These are phyloP conservation scores for Ommatoiulus sabulosus DNA, from an alignment of 2,888 invertebrate genomes.

Conservation along the genomic window DNA sequence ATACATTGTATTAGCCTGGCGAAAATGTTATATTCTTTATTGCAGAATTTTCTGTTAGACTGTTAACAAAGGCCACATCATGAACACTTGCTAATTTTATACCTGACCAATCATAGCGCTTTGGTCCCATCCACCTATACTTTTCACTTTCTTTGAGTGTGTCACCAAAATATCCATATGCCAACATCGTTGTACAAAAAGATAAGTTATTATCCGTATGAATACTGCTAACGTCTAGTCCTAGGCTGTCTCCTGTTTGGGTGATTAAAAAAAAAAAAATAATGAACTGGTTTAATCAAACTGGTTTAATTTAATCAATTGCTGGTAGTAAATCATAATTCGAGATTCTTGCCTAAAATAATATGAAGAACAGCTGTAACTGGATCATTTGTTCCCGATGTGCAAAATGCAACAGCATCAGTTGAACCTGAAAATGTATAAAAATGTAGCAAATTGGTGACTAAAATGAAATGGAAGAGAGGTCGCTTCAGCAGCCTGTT, in stretches of 20 bases:
- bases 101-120: conserved; percentile 84
- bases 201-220: conserved; percentile 74
- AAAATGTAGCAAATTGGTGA: neutral
- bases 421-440: conserved; percentile 70
- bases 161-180: conserved; percentile 89
- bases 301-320: neutral
- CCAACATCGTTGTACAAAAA: conserved; percentile 81
- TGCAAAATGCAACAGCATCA: conserved; percentile 82
- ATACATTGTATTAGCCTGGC: too few relatives aligned
- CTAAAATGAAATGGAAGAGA: too few relatives aligned
- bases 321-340: neutral
- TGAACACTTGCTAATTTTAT: conserved; percentile 55
- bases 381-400: conserved; percentile 83
- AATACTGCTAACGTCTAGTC: conserved; percentile 82
- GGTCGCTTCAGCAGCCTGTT: too few relatives aligned
- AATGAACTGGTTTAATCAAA: too few relatives aligned
- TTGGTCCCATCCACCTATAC: conserved; percentile 87
- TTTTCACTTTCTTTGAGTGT: conserved; percentile 82
- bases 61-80: too few relatives aligned
- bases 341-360: conserved; percentile 73
- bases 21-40: too few relatives aligned
- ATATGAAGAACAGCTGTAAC: conserved; percentile 85
- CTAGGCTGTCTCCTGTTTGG: conserved; percentile 74
- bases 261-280: neutral
- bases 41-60: too few relatives aligned